These are phyloP conservation scores for Scolopax rusticola DNA, from an alignment of 2,797 vertebrate species.

Conservation along the genomic window DNA sequence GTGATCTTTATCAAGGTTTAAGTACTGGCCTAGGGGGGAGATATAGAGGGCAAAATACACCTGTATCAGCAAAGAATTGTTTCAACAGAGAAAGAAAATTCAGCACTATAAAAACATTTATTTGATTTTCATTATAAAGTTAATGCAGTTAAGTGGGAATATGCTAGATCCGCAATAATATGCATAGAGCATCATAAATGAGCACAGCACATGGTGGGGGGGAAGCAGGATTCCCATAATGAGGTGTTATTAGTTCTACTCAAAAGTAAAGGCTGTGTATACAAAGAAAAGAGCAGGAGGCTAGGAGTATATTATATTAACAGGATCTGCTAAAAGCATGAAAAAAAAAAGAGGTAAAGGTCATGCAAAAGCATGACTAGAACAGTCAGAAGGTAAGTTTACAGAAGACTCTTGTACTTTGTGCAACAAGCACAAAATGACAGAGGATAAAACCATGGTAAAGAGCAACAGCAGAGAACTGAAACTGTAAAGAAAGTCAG, in stretches of 20 bases:
- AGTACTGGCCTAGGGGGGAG: constrained; percentile 89
- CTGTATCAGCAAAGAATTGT: background rate
- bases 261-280: background rate
- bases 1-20: constrained; percentile 98
- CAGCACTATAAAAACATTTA: background rate
- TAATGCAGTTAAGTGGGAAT: background rate
- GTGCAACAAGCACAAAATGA: background rate
- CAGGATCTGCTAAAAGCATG: background rate
- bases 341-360: background rate
- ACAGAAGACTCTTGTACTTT: background rate
- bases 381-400: background rate
- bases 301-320: background rate
- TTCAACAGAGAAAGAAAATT: background rate
- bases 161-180: background rate
- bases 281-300: background rate
- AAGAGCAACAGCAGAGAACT: background rate
- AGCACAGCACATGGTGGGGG: background rate
- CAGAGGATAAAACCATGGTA: background rate
- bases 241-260: background rate
- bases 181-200: background rate
- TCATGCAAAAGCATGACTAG: background rate
- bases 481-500: background rate
- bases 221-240: accelerated
- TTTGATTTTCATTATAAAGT: background rate
- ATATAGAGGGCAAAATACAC: background rate